Evolutionary conservation across 1,140 invertebrate genomes (phyloP).

Genomic region (Orius insidiosus): DNA sequence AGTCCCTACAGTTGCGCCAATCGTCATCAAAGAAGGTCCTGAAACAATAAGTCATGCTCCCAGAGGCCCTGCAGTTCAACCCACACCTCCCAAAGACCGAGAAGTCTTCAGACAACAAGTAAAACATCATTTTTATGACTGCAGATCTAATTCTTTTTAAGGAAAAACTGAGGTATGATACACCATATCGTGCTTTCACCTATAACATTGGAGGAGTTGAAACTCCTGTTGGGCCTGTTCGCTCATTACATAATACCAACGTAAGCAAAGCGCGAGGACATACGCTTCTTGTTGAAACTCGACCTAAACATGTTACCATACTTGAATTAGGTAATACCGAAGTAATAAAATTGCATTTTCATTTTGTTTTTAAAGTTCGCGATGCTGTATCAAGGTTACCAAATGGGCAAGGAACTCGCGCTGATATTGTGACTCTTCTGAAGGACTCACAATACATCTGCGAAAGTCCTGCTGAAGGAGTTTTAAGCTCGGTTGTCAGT

Average conservation of each 20-base stretch:
- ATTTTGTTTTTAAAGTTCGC: slow-evolving; percentile 39
- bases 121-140: neutral
- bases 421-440: slow-evolving; percentile 69
- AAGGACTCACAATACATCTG: slow-evolving; percentile 74
- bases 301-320: slow-evolving; percentile 84
- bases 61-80: slow-evolving; percentile 49
- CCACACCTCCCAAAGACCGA: slow-evolving; percentile 59
- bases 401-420: slow-evolving; percentile 81
- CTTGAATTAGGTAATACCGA: slow-evolving; percentile 51
- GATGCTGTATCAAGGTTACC: slow-evolving; percentile 84
- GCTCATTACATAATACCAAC: slow-evolving; percentile 42
- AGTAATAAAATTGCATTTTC: neutral
- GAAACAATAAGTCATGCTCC: slow-evolving; percentile 24
- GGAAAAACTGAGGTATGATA: slow-evolving; percentile 54
- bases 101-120: slow-evolving; percentile 20
- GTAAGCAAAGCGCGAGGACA: slow-evolving; percentile 58
- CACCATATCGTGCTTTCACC: slow-evolving; percentile 72
- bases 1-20: slow-evolving; percentile 3
- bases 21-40: slow-evolving; percentile 18
- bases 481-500: slow-evolving; percentile 69
- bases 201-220: slow-evolving; percentile 73
- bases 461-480: slow-evolving; percentile 46
- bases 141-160: slow-evolving; percentile 24
- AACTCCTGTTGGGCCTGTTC: slow-evolving; percentile 75
- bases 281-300: slow-evolving; percentile 58